phyloP scores from a whole-genome alignment of 2,797 vertebrate species.

The Neosilurus hyrtlii region DNA sequence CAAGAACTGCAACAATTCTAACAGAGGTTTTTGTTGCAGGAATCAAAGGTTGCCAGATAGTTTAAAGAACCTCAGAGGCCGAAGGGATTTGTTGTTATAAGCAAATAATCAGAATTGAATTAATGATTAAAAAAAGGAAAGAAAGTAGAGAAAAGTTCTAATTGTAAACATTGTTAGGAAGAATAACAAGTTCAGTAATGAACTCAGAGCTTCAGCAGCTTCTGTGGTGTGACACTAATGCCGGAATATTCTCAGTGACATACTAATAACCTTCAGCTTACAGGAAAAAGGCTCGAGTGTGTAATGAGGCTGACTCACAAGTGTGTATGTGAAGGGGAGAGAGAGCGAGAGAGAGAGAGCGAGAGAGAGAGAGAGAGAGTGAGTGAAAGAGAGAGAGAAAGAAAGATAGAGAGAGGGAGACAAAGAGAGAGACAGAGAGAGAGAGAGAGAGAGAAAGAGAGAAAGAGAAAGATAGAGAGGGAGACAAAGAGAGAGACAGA shows the following conservation, averaged over 20 bases:
- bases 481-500: neutral
- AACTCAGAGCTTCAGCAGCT: neutral
- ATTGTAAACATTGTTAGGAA: neutral
- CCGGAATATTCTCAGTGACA: neutral
- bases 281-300: neutral
- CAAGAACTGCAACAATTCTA: neutral
- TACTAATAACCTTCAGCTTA: conserved; percentile 5
- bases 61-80: neutral
- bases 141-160: neutral
- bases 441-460: no score
- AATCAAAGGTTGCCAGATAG: neutral
- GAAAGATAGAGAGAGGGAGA: no score
- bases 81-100: neutral
- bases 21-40: neutral
- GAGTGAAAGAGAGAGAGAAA: neutral
- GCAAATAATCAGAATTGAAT: neutral
- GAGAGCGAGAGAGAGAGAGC: neutral
- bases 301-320: neutral
- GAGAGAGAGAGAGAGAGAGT: no score
- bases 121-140: neutral
- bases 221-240: neutral
- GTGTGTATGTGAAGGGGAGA: neutral
- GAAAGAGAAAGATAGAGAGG: no score
- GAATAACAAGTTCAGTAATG: neutral
- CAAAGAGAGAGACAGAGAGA: neutral